A percentile compares a stretch with the other conserved stretches of the same genome.
Evolutionary conservation across 2,888 invertebrate species (phyloP).

Genomic region (Torymus texanus): DNA sequence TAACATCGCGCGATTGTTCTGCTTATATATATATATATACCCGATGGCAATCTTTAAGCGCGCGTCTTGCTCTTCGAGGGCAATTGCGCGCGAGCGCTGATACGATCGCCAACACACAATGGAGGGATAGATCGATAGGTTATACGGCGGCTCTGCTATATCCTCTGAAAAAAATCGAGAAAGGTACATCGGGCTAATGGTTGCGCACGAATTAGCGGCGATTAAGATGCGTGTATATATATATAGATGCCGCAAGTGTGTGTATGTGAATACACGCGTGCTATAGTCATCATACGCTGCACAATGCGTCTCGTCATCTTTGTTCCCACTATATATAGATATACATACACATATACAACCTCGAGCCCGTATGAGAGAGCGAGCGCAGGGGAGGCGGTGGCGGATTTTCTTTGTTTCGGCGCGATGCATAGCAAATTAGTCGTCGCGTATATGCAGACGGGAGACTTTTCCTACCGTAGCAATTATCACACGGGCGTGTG

Average conservation of each 20-base stretch:
- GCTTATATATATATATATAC: constrained; percentile 1
- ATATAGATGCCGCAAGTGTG: constrained; percentile 20
- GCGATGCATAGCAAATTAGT: constrained; percentile 54
- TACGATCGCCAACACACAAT: constrained; percentile 35
- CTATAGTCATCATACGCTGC: neutral
- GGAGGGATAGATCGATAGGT: constrained; percentile 11
- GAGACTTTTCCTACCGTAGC: constrained; percentile 41
- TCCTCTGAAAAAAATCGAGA: constrained; percentile 17
- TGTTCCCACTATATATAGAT: constrained; percentile 34
- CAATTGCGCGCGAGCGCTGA: neutral
- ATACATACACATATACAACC: constrained; percentile 23
- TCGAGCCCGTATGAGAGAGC: constrained; percentile 46
- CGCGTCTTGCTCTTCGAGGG: neutral
- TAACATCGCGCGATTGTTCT: constrained; percentile 10
- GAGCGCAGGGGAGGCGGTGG: neutral
- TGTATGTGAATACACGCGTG: neutral
- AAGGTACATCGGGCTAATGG: constrained; percentile 37
- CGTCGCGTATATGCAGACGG: neutral
- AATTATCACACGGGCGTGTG: constrained; percentile 24
- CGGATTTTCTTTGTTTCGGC: constrained; percentile 57
- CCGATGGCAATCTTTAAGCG: constrained; percentile 13
- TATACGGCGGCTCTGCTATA: neutral
- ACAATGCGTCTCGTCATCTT: constrained; percentile 54
- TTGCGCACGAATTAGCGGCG: constrained; percentile 40
- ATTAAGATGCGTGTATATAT: constrained; percentile 21